A percentile compares a stretch with the other conserved stretches of the same genome.
These are phyloP conservation scores for Anthophora plumipes DNA, from an alignment of 2,888 invertebrate species.

Conservation along the genomic window DNA sequence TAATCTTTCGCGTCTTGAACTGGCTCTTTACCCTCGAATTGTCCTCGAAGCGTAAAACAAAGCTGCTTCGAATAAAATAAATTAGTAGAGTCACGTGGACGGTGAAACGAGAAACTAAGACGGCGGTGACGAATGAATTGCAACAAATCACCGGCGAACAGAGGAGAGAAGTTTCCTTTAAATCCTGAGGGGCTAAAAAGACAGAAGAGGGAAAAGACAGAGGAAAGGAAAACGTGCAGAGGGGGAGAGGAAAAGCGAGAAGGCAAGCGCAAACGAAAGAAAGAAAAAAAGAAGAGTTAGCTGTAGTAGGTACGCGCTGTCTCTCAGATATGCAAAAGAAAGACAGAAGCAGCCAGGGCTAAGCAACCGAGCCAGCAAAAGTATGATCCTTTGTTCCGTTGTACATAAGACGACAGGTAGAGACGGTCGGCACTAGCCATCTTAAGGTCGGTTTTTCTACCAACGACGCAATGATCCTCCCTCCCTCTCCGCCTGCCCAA, in stretches of 20 bases:
- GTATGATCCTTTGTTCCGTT: slow-evolving; percentile 56
- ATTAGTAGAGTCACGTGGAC: background rate
- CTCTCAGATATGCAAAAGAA: slow-evolving; percentile 51
- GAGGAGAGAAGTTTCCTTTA: slow-evolving; percentile 18
- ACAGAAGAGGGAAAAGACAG: slow-evolving; percentile 14
- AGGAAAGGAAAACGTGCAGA: background rate
- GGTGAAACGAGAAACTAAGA: background rate
- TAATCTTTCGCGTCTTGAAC: background rate
- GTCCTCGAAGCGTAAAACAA: background rate
- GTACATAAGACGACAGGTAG: slow-evolving; percentile 55
- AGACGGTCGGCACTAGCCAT: slow-evolving; percentile 42
- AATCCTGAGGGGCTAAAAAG: slow-evolving; percentile 10
- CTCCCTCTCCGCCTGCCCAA: too few species aligned
- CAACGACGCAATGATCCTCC: slow-evolving; percentile 46
- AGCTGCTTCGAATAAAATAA: slow-evolving; percentile 7
- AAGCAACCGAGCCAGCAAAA: slow-evolving; percentile 24
- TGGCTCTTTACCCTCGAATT: background rate
- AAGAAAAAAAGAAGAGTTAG: too few species aligned
- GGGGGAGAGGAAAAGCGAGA: background rate
- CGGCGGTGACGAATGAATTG: slow-evolving; percentile 33
- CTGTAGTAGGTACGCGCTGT: slow-evolving; percentile 15
- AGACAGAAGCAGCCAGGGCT: slow-evolving; percentile 3
- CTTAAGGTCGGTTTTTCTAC: slow-evolving; percentile 61
- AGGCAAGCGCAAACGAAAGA: slow-evolving; percentile 37
- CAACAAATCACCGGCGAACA: slow-evolving; percentile 7